Evolutionary conservation across 53 echinoderm and acorn worm species (phyloP).

Genomic region (Stichopus horrens): DNA sequence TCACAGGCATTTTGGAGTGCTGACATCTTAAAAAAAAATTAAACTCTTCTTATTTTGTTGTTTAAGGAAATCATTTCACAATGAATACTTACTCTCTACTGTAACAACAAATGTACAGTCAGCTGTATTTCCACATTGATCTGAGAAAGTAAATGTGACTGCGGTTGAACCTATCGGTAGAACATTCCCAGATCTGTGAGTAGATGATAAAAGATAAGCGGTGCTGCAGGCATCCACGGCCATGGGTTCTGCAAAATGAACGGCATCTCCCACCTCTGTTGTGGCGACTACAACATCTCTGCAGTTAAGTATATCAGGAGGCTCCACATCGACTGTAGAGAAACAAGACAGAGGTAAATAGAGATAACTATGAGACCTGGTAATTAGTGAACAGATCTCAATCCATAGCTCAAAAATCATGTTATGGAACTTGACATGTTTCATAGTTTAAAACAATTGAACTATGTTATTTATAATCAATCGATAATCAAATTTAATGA

Average conservation of each 20-base stretch:
- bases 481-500: too few species aligned
- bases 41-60: too few species aligned
- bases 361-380: too few species aligned
- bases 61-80: too few species aligned
- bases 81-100: neutral
- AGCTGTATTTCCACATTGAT: neutral
- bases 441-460: too few species aligned
- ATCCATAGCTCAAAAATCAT: too few species aligned
- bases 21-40: too few species aligned
- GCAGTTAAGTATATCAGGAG: neutral
- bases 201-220: neutral
- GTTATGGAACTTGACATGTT: too few species aligned
- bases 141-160: neutral
- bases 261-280: neutral
- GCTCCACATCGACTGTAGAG: neutral
- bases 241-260: neutral
- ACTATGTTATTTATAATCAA: too few species aligned
- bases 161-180: neutral
- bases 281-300: neutral
- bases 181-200: neutral
- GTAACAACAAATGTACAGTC: neutral
- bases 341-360: neutral
- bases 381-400: too few species aligned
- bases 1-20: too few species aligned
- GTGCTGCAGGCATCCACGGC: neutral